Evolutionary conservation across 2,113 vertebrate genomes (phyloP), one percentile per base, ranked within the genome.

Genomic region (Tetrao urogallus): DNA sequence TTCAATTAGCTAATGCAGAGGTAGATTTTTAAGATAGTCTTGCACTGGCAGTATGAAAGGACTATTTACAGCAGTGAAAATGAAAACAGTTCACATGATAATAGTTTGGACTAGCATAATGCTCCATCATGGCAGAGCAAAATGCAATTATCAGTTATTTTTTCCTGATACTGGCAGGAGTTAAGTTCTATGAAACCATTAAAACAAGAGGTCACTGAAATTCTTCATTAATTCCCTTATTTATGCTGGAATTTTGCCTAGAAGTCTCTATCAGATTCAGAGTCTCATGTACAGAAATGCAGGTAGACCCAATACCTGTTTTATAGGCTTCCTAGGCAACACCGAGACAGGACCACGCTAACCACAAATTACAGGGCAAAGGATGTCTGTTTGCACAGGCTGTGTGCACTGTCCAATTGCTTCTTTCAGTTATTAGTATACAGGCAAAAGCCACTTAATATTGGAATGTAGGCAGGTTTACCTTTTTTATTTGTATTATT

Each of bases 341-440:
- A 0, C 22, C 40, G 27, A 0, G 1, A 64, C 19, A 85, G 9
- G 16, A 69, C 42, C 1, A 0, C 13, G 36, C 19, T 43, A 60
- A 63, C 18, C 28, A 64, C 45, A 80, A 60, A 52, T n/a, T 67
- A 48, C 10, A 30, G 16, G 11, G 15, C 43, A 77, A 67, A 18
- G 7, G 15, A 56, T 27, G 28, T 20, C 8, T 18, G 16, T 48
- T 57, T 57, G 40, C 34, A 75, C 11, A 67, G 48, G 7, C 28
- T 22, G 25, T 15, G 16, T 52, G 15, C 14, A 61, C 12, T n/a
- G 13, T 17, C 64, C 8, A 42, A 72, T 47, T 81, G 36, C 11
- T 22, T 34, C 7, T 64, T 19, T 58, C 30, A 85, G 24, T 61
- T 48, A 50, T 48, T 42, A 81, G 14, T 28, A 50, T 42, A 36